These are phyloP conservation scores for Icerya purchasi DNA, from an alignment of 2,888 invertebrate genomes.

Conservation along the genomic window DNA sequence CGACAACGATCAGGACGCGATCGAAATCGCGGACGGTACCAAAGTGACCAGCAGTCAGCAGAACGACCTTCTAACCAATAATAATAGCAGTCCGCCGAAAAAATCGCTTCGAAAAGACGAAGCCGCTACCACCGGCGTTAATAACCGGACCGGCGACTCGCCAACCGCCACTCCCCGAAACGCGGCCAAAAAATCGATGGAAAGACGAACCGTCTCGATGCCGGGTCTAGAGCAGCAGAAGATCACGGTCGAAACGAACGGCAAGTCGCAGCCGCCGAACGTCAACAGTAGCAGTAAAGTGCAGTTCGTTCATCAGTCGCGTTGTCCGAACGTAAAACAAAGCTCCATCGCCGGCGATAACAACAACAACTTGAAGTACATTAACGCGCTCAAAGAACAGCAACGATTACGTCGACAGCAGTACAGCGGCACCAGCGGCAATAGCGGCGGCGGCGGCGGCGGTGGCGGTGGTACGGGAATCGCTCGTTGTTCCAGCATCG, in stretches of 20 bases:
- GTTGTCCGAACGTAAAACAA: conserved; percentile 3
- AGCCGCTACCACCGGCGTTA: neutral
- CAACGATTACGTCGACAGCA: conserved; percentile 9
- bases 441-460: neutral
- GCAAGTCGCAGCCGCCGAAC: neutral
- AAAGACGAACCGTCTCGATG: conserved; percentile 29
- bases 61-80: no score
- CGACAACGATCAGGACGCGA: conserved; percentile 43
- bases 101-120: neutral
- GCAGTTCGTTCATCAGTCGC: neutral
- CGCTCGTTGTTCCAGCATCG: conserved; percentile 14
- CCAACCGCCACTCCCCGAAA: neutral
- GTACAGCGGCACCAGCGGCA: neutral
- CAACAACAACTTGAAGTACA: neutral
- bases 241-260: neutral
- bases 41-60: neutral
- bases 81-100: conserved; percentile 30
- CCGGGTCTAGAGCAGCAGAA: conserved; percentile 23
- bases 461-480: neutral
- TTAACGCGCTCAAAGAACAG: neutral
- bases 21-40: conserved; percentile 26
- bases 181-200: conserved; percentile 24
- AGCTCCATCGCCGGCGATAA: neutral
- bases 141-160: neutral
- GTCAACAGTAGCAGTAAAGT: neutral